A percentile compares a stretch with the other conserved stretches of the same genome.
phyloP scores from a whole-genome alignment of 2,113 vertebrate genomes.

The Raja brachyura region DNA sequence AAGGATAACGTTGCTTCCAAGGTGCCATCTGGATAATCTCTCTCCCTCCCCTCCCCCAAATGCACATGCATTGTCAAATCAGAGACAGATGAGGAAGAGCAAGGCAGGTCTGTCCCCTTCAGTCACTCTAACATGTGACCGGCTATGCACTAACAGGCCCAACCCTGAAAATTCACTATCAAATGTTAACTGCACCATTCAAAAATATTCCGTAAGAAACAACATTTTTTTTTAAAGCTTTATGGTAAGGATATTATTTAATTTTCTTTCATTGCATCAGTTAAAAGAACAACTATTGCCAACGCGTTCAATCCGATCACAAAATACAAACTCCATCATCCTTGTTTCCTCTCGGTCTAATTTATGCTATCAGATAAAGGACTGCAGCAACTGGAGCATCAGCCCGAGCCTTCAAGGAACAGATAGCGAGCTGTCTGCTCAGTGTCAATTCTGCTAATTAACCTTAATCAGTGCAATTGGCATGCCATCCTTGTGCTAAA shows the following conservation, averaged over 20 bases:
- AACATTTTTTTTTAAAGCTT: neutral
- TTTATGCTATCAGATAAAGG: neutral
- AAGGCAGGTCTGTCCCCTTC: neutral
- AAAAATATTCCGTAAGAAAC: neutral
- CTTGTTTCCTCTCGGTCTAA: neutral
- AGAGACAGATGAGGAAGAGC: neutral
- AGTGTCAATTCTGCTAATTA: neutral
- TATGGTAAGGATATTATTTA: neutral
- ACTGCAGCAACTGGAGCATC: neutral
- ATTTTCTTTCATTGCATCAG: neutral
- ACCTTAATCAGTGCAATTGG: neutral
- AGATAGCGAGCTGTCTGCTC: neutral
- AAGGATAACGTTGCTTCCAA: neutral
- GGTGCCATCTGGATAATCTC: neutral
- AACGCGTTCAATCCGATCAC: neutral
- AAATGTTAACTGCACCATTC: neutral
- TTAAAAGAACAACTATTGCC: neutral
- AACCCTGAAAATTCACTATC: neutral
- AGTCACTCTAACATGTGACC: neutral
- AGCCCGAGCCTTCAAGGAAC: neutral
- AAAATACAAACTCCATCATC: neutral
- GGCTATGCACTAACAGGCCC: neutral
- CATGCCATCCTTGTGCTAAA: neutral
- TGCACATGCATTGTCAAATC: neutral
- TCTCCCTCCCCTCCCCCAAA: neutral